These are phyloP conservation scores for Bergia sp. DNA, from an alignment of 92 coral and sea anemone genomes.

Conservation along the genomic window DNA sequence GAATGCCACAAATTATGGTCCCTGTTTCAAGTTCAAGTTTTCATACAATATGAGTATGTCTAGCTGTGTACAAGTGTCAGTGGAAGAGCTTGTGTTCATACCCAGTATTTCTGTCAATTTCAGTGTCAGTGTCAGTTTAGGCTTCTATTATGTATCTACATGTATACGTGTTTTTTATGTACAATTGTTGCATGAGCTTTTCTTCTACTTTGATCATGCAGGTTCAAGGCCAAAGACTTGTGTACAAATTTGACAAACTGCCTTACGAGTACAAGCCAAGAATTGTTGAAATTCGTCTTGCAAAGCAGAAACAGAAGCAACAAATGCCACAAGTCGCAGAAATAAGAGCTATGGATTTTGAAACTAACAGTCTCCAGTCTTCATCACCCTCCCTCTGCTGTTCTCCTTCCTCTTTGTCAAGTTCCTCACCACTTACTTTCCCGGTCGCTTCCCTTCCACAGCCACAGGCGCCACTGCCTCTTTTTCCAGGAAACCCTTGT, in stretches of 20 bases:
- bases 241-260: constrained; percentile 41
- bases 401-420: neutral
- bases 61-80: too few relatives aligned
- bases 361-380: neutral
- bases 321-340: neutral
- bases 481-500: neutral
- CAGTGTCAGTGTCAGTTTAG: too few relatives aligned
- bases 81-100: too few relatives aligned
- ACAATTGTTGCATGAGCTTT: neutral
- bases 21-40: neutral
- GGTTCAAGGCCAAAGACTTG: constrained; percentile 43
- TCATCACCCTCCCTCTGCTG: neutral
- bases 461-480: neutral
- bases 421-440: neutral
- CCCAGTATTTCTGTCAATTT: too few relatives aligned
- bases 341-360: neutral
- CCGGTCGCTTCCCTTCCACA: neutral
- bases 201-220: neutral
- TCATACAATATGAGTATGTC: neutral
- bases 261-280: constrained; percentile 42
- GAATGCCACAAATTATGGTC: neutral
- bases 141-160: neutral
- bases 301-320: constrained; percentile 14
- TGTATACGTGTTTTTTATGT: neutral
- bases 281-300: constrained; percentile 32